Percentiles rank a stretch among this genome's conserved stretches.
These are phyloP conservation scores for Oreotrochilus melanogaster DNA, from an alignment of 2,113 vertebrate genomes.

Conservation along the genomic window DNA sequence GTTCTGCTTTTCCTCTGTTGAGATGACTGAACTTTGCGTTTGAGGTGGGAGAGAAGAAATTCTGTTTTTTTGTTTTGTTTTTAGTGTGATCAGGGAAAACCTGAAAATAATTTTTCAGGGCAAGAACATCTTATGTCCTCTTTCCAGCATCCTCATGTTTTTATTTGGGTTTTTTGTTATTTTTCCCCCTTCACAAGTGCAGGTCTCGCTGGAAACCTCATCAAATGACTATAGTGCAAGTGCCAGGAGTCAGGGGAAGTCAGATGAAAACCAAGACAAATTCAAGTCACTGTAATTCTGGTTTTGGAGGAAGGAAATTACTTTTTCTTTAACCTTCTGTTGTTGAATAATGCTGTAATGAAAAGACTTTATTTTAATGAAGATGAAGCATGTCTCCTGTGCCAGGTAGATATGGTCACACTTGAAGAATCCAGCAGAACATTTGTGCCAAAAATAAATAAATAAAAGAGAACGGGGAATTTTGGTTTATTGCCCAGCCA, in stretches of 20 bases:
- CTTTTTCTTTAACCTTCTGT: not conserved
- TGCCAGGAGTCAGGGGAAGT: not conserved
- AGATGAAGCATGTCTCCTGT: accelerated
- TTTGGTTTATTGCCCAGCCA: not conserved
- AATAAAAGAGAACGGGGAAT: not conserved
- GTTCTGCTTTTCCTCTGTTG: not conserved
- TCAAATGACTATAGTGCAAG: not conserved
- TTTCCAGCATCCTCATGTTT: not conserved
- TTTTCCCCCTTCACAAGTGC: not conserved
- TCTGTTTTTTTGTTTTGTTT: not conserved
- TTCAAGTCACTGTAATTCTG: not conserved
- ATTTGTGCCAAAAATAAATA: not conserved
- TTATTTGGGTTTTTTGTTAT: not conserved
- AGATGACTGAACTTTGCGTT: not conserved
- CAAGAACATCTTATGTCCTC: accelerated
- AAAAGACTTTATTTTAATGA: not conserved
- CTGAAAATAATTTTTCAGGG: not conserved
- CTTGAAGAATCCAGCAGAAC: not conserved
- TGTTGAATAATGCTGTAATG: not conserved
- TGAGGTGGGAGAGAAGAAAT: not conserved
- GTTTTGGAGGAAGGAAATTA: not conserved
- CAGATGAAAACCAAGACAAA: not conserved
- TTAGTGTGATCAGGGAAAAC: not conserved
- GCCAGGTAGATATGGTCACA: not conserved
- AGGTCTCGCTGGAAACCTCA: not conserved